Evolutionary conservation across 2,888 invertebrate species (phyloP).

Genomic region (Drosophila sordidula): DNA sequence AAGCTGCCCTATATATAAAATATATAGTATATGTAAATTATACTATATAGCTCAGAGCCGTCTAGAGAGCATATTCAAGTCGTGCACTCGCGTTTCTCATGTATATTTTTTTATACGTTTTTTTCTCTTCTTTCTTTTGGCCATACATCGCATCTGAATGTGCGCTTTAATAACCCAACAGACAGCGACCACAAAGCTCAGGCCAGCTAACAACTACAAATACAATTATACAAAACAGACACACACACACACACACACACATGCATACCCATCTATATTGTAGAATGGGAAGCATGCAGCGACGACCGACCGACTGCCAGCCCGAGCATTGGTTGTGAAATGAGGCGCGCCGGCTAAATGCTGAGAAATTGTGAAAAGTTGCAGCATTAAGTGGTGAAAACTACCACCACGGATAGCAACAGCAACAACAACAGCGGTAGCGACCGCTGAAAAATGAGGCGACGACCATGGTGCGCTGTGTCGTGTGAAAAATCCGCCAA

Average conservation of each 20-base stretch:
- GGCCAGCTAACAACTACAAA: slow-evolving; percentile 39
- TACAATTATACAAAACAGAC: slow-evolving; percentile 20
- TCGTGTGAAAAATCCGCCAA: slow-evolving; percentile 57
- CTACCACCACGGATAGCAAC: slow-evolving; percentile 24
- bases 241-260: slow-evolving; percentile 12
- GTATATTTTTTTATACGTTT: slow-evolving; percentile 25
- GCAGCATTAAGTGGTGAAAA: slow-evolving; percentile 70
- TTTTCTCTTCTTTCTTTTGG: slow-evolving; percentile 26
- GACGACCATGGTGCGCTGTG: slow-evolving; percentile 44
- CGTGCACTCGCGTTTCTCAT: slow-evolving; percentile 1
- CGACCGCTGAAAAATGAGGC: slow-evolving; percentile 60
- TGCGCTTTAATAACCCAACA: slow-evolving; percentile 63
- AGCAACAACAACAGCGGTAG: slow-evolving; percentile 11
- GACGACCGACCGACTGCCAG: slow-evolving; percentile 11
- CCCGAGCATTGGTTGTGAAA: slow-evolving; percentile 45
- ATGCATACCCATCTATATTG: slow-evolving; percentile 15
- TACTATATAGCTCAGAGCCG: no score
- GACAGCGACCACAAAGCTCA: slow-evolving; percentile 56
- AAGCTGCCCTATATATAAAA: no score
- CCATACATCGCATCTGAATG: slow-evolving; percentile 54
- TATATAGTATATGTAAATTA: no score
- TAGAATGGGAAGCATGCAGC: slow-evolving; percentile 70
- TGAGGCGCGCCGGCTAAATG: slow-evolving; percentile 62
- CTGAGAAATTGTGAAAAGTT: slow-evolving; percentile 71
- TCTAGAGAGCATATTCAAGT: slow-evolving; percentile 25